phyloP scores from a whole-genome alignment of 2,113 vertebrate species.

The Antigone vipio region DNA sequence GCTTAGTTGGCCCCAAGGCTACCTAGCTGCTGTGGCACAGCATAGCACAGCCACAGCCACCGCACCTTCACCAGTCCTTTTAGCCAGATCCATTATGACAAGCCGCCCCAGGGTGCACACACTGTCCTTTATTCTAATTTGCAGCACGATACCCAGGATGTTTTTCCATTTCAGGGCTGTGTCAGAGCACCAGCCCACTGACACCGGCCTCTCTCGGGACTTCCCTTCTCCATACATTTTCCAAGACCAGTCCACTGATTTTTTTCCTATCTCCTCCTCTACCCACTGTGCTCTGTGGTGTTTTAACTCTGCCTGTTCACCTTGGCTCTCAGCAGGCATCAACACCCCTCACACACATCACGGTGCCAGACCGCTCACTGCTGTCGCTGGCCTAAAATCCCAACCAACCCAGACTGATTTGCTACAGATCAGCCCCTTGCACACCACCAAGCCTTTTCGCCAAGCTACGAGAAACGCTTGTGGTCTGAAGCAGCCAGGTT shows the following conservation, averaged over 20 bases:
- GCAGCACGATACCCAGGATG: fast-evolving
- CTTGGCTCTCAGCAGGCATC: not conserved
- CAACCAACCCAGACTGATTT: too few species aligned
- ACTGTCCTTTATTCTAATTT: not conserved
- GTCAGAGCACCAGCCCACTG: not conserved
- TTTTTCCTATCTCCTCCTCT: not conserved
- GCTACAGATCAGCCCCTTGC: not conserved
- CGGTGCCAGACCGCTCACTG: fast-evolving
- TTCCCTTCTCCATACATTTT: not conserved
- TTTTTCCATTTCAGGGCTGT: not conserved
- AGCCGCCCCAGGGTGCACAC: too few species aligned
- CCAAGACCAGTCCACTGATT: fast-evolving
- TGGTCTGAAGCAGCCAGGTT: fast-evolving
- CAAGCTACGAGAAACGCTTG: fast-evolving
- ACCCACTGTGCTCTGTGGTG: fast-evolving
- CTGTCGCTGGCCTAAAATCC: fast-evolving
- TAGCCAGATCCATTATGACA: fast-evolving
- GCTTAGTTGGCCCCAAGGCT: not conserved
- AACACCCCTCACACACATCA: fast-evolving
- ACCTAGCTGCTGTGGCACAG: too few species aligned
- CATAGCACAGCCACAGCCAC: fast-evolving
- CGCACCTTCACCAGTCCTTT: fast-evolving
- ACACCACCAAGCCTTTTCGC: too few species aligned
- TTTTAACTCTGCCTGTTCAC: not conserved
- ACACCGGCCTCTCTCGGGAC: too few species aligned